Conservation (phyloP, 2,113 vertebrate genomes). For the Nasalis larvatus region DNA sequence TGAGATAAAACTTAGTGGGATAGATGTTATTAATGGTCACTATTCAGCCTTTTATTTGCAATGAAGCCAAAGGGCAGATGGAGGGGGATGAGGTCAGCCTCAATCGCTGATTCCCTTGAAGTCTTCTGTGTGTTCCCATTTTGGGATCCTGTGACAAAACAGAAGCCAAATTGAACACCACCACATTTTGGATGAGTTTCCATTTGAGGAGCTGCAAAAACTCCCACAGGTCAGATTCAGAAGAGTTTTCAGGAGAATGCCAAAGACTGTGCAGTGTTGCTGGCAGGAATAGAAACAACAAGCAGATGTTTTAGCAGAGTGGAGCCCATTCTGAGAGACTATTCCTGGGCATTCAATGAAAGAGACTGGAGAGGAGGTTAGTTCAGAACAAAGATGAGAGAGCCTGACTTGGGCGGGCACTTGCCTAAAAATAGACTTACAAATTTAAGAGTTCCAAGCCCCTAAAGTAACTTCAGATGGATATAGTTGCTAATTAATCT, state of each 20-base stretch:
- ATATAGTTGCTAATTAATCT: conserved; percentile 67
- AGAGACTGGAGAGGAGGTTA: not conserved
- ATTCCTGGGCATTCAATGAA: conserved; percentile 29
- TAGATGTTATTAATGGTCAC: conserved; percentile 66
- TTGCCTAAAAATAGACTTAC: conserved; percentile 42
- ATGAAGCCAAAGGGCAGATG: conserved; percentile 51
- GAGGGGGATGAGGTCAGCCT: not conserved
- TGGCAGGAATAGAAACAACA: conserved; percentile 67
- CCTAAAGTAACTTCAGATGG: conserved; percentile 40
- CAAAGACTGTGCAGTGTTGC: conserved; percentile 49
- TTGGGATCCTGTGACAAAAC: conserved; percentile 29
- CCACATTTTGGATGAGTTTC: conserved; percentile 54
- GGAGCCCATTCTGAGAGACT: not conserved
- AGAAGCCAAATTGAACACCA: conserved; percentile 42
- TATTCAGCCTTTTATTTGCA: conserved; percentile 63
- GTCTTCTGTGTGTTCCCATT: conserved; percentile 57
- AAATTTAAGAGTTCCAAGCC: not conserved
- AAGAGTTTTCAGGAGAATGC: conserved; percentile 48
- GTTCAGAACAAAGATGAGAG: conserved; percentile 29
- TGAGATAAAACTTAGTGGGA: conserved; percentile 32
- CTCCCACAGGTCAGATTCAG: conserved; percentile 39
- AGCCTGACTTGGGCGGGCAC: not conserved
- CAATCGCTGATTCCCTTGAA: conserved; percentile 62
- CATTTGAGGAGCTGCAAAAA: conserved; percentile 48
- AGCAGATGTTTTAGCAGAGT: conserved; percentile 72